These are phyloP conservation scores for Rotaria macrura DNA, from an alignment of 2,888 invertebrate genomes.

Conservation along the genomic window DNA sequence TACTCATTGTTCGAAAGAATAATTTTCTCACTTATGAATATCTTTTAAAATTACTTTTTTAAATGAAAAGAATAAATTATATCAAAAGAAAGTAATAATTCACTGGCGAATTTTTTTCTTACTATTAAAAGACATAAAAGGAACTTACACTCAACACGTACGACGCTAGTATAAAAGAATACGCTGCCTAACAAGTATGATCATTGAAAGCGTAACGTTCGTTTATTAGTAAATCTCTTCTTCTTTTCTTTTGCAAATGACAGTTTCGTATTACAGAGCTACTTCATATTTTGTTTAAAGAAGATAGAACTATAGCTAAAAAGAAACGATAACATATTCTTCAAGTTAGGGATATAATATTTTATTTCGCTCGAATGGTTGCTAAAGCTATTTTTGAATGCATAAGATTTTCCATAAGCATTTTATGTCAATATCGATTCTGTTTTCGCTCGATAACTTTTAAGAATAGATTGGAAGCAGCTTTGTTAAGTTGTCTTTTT, in stretches of 20 bases:
- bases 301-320: fast-evolving
- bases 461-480: too few species aligned
- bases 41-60: background rate
- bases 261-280: too few species aligned
- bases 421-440: too few species aligned
- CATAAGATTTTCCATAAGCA: too few species aligned
- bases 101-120: background rate
- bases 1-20: background rate
- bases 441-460: too few species aligned
- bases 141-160: background rate
- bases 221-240: background rate
- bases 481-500: too few species aligned
- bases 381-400: background rate
- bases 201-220: background rate
- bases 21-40: background rate
- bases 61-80: background rate
- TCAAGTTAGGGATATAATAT: too few species aligned
- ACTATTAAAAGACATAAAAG: background rate
- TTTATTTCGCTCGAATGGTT: background rate
- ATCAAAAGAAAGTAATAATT: background rate
- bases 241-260: background rate
- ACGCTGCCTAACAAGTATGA: background rate
- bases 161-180: background rate
- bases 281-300: too few species aligned
- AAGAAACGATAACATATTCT: too few species aligned